A percentile compares a stretch with the other conserved stretches of the same genome.
These are phyloP conservation scores for Pollenia angustigena DNA, from an alignment of 2,888 invertebrate genomes.

Conservation along the genomic window DNA sequence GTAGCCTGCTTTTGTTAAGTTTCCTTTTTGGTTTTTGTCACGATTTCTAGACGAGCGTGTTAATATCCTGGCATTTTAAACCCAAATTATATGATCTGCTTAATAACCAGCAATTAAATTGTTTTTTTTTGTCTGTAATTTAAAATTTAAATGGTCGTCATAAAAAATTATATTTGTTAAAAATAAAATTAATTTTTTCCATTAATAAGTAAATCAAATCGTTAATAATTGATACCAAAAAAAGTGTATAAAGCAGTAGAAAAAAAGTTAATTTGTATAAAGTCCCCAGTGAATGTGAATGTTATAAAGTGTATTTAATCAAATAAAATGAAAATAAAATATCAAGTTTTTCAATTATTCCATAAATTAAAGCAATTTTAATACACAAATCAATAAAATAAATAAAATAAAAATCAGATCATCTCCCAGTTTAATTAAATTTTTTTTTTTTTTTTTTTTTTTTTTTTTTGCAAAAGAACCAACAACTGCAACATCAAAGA, in stretches of 20 bases:
- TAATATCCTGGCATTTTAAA: slow-evolving; percentile 54
- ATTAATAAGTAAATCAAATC: slow-evolving; percentile 36
- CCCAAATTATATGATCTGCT: not conserved
- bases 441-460: not conserved
- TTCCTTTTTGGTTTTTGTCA: not conserved
- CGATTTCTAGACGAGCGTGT: slow-evolving; percentile 7
- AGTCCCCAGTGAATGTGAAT: slow-evolving; percentile 35
- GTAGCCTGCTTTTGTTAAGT: not conserved
- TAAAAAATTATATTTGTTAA: not conserved
- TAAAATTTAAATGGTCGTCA: not conserved
- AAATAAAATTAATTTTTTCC: not conserved
- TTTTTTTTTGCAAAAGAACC: not conserved
- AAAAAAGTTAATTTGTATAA: slow-evolving; percentile 32
- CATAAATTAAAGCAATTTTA: slow-evolving; percentile 56
- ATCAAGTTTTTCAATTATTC: slow-evolving; percentile 37
- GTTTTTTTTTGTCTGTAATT: not conserved
- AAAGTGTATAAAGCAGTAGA: slow-evolving; percentile 3
- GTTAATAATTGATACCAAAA: slow-evolving; percentile 29
- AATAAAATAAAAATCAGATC: slow-evolving; percentile 44
- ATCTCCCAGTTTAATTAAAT: not conserved
- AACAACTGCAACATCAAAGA: not conserved
- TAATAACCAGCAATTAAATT: not conserved
- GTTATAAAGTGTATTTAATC: slow-evolving; percentile 32
- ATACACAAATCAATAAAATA: slow-evolving; percentile 56
- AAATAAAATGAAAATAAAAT: slow-evolving; percentile 30